Percentiles rank a stretch among this genome's conserved stretches.
phyloP scores from a whole-genome alignment of 2,797 vertebrate genomes.

The Arremon aurantiirostris region DNA sequence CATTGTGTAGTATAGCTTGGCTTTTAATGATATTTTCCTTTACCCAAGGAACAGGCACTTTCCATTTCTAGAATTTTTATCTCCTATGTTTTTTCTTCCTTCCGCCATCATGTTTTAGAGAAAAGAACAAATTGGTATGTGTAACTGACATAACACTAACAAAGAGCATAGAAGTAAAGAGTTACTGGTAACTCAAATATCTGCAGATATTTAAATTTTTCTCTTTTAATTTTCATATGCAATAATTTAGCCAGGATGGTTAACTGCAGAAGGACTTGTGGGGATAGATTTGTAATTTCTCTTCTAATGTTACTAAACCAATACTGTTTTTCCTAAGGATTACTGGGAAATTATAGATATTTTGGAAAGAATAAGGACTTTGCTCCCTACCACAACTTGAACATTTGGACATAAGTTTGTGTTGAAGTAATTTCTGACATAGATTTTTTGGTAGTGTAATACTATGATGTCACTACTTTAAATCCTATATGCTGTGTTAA shows the following conservation, averaged over 20 bases:
- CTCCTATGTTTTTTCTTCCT: background rate
- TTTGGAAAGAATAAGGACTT: background rate
- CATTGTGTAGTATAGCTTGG: conserved; percentile 6
- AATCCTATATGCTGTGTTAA: background rate
- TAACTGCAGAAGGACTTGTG: background rate
- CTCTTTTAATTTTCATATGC: background rate
- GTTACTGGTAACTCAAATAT: background rate
- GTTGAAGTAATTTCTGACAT: background rate
- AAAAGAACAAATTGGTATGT: background rate
- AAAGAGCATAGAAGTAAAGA: background rate
- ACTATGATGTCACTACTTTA: background rate
- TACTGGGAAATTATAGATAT: background rate
- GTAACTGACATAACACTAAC: background rate
- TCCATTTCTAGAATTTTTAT: conserved; percentile 44
- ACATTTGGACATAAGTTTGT: background rate
- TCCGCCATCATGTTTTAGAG: background rate
- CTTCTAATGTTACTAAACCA: background rate
- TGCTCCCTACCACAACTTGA: background rate
- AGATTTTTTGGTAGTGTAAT: background rate
- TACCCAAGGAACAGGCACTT: conserved; percentile 30
- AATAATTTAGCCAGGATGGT: background rate
- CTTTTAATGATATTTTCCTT: conserved; percentile 35
- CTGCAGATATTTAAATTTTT: background rate
- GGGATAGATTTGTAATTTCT: background rate
- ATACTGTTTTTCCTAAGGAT: background rate